These are phyloP conservation scores for Deroptyus accipitrinus DNA, from an alignment of 2,113 vertebrate species.

Conservation along the genomic window DNA sequence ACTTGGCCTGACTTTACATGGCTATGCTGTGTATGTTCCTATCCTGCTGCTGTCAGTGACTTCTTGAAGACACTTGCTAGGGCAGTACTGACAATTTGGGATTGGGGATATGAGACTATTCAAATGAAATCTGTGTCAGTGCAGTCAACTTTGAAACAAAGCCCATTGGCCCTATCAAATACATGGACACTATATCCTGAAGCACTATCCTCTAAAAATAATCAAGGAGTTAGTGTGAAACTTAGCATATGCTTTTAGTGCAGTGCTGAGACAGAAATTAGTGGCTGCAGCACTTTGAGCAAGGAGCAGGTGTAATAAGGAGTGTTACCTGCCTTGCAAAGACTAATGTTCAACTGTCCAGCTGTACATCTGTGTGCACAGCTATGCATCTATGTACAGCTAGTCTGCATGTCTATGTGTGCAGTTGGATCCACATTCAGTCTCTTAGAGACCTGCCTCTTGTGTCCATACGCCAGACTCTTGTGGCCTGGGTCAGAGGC, in stretches of 20 bases:
- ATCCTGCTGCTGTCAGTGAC: neutral
- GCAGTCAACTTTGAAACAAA: neutral
- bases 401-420: fast-evolving
- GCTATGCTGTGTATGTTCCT: neutral
- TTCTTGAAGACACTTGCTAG: neutral
- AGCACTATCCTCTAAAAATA: neutral
- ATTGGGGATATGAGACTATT: neutral
- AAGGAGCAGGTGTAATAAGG: neutral
- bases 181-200: neutral
- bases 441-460: neutral
- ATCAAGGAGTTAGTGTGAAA: neutral
- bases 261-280: neutral
- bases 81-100: neutral
- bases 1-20: neutral
- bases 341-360: neutral
- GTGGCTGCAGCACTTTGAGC: neutral
- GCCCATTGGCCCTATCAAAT: neutral
- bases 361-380: neutral
- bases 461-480: no score
- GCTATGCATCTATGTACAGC: neutral
- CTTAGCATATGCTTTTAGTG: neutral
- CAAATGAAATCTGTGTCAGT: neutral
- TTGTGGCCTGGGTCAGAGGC: neutral
- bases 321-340: neutral
- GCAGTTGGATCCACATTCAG: neutral